Evolutionary conservation across 2,888 invertebrate genomes (phyloP), one percentile per base, ranked within the genome.

Genomic region (Gandaritis pyraliata): DNA sequence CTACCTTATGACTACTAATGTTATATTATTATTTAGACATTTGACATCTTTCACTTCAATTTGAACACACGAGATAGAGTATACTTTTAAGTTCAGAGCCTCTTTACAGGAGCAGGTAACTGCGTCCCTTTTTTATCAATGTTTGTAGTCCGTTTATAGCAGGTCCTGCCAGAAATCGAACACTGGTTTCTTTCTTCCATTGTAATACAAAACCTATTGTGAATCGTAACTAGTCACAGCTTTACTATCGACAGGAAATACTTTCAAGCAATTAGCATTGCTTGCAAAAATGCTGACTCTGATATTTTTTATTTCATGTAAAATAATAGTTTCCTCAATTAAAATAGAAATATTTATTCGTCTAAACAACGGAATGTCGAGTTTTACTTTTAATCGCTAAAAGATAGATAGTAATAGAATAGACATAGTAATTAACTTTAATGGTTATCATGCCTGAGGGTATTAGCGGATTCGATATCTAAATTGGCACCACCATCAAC

Each of bases 41-140:
- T 16, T 46, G n/a, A 30, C 10, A 45, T 8, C 18, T 16, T 46
- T 3, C 16, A 16, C 5, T 36, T 16, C n/a, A 55, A 45, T 39
- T 43, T 52, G 10, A 51, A 38, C 10, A 39, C 5, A 18, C 18
- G 33, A 33, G 0, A 33, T 50, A 29, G 8, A 16, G 8, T 33
- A 46, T 10, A 23, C 45, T 36, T 36, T 46, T 53, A 63, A 29
- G 41, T 55, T 64, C 45, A 12, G 61, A 61, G 33, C 65, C 43
- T 57, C 30, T 52, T 47, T 51, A 53, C 60, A 70, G 70, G 75
- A 80, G 85, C 89, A 88, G 88, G 89, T 90, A 90, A 82, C 82
- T 75, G 77, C 81, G 83, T 83, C 88, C 88, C 77, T 87, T 89
- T 89, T 89, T 88, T 86, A 77, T 74, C 66, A 71, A 68, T 73